A percentile compares a stretch with the other conserved stretches of the same genome.
These are phyloP conservation scores for Cyrtodaria siliqua DNA, from an alignment of 2,888 invertebrate species.

Conservation along the genomic window DNA sequence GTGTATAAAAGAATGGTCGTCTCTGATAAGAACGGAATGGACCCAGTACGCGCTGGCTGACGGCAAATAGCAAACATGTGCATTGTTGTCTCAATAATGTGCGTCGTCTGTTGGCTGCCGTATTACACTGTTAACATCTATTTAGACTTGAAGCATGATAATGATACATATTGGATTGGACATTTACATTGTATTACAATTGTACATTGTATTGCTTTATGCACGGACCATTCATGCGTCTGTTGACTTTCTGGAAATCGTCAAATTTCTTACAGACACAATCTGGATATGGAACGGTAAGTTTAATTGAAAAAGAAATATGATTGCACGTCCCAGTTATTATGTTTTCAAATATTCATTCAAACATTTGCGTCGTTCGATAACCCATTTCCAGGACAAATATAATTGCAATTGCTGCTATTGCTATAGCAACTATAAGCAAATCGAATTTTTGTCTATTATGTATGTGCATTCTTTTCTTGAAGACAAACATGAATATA, in stretches of 20 bases:
- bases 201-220: slow-evolving; percentile 92
- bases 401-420: too few species aligned
- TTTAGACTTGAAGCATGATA: slow-evolving; percentile 87
- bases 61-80: slow-evolving; percentile 92
- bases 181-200: slow-evolving; percentile 92
- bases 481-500: too few species aligned
- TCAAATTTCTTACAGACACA: slow-evolving; percentile 29
- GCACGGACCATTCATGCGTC: slow-evolving; percentile 89
- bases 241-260: slow-evolving; percentile 55
- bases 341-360: neutral
- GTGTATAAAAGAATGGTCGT: slow-evolving; percentile 90
- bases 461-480: too few species aligned
- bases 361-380: too few species aligned
- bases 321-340: too few species aligned
- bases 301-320: too few species aligned
- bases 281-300: slow-evolving; percentile 54
- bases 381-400: too few species aligned
- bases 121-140: slow-evolving; percentile 91
- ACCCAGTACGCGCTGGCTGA: slow-evolving; percentile 88
- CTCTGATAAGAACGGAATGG: slow-evolving; percentile 67
- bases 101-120: slow-evolving; percentile 93
- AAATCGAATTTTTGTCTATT: too few species aligned
- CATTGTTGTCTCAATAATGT: slow-evolving; percentile 91
- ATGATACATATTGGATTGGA: slow-evolving; percentile 89
- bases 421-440: too few species aligned